These are phyloP conservation scores for Apis dorsata DNA, from an alignment of 1,140 invertebrate species.

Conservation along the genomic window DNA sequence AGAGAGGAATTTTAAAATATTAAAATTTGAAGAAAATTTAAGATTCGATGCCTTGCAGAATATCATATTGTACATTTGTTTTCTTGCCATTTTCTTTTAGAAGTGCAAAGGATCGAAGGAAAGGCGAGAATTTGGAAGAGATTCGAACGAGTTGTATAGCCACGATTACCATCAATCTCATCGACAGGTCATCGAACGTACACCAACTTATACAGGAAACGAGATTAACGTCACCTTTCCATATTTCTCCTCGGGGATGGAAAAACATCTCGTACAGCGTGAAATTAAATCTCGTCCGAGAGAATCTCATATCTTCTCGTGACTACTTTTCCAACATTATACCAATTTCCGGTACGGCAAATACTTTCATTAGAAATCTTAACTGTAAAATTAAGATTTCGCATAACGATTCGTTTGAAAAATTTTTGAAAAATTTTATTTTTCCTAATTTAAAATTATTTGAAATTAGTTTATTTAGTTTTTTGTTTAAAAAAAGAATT, in stretches of 20 bases:
- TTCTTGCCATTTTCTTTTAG: no score
- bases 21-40: no score
- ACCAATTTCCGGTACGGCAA: not conserved
- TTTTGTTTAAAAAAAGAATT: no score
- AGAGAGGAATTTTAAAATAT: no score
- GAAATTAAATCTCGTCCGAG: conserved; percentile 54
- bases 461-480: no score
- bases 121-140: not conserved
- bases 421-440: no score
- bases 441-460: no score
- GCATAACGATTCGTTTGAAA: no score
- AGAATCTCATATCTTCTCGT: not conserved
- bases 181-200: conserved; percentile 4
- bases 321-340: not conserved
- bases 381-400: no score
- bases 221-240: conserved; percentile 65
- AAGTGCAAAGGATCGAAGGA: no score
- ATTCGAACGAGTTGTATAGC: not conserved
- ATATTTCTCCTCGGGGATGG: conserved; percentile 48
- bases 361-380: not conserved
- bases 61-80: no score
- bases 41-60: no score
- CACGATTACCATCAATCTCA: conserved; percentile 49
- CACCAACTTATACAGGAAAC: conserved; percentile 44
- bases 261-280: conserved; percentile 11